phyloP scores from a whole-genome alignment of 2,797 vertebrate species.

The Etheostoma perlongum region DNA sequence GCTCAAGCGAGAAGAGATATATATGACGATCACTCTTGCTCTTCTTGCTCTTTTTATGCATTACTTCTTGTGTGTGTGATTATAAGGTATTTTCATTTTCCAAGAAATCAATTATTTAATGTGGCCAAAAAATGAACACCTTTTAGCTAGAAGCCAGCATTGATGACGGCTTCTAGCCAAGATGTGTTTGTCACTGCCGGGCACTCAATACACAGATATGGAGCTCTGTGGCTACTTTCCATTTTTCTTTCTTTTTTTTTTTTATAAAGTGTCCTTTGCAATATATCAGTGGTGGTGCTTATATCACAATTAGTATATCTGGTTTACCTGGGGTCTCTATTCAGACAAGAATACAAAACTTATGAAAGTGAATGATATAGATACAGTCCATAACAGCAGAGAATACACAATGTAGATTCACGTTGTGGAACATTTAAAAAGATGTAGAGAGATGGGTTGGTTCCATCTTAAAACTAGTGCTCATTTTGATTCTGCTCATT shows the following conservation, averaged over 20 bases:
- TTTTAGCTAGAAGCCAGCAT: no score
- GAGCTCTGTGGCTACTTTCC: no score
- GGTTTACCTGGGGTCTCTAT: conserved; percentile 5
- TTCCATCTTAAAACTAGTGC: neutral
- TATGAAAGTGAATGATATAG: neutral
- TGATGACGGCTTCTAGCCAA: no score
- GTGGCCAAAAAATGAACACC: no score
- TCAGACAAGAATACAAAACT: neutral
- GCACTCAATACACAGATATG: no score
- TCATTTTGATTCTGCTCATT: neutral
- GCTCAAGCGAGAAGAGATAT: neutral
- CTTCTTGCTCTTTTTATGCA: conserved; percentile 1
- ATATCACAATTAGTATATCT: neutral
- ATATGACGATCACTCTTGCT: neutral
- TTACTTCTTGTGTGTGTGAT: neutral
- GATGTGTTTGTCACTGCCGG: no score
- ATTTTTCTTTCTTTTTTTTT: neutral
- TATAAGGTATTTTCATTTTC: neutral
- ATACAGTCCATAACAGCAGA: no score
- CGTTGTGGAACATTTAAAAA: neutral
- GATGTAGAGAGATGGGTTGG: neutral
- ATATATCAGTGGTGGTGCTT: neutral
- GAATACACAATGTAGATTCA: neutral
- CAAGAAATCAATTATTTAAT: no score
- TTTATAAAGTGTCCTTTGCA: neutral